Evolutionary conservation across 2,888 invertebrate species (phyloP).

Genomic region (Xylota sylvarum): DNA sequence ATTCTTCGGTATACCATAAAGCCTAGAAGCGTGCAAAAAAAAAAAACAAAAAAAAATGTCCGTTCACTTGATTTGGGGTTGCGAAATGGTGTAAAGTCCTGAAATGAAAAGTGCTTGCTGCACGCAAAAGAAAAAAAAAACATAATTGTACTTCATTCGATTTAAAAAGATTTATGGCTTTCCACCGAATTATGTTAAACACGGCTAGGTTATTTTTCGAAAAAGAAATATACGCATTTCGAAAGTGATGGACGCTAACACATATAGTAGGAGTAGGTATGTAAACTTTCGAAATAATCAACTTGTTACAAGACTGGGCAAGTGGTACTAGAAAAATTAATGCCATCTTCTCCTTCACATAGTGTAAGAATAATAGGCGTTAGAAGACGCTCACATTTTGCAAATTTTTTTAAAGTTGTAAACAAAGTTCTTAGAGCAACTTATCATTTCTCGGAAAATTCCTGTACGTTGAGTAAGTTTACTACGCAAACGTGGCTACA

Average conservation of each 20-base stretch:
- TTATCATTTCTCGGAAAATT: too few species aligned
- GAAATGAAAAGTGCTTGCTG: conserved; percentile 53
- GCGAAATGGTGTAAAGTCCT: conserved; percentile 47
- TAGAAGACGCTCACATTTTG: too few species aligned
- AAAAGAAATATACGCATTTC: not conserved
- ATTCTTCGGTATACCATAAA: conserved; percentile 65
- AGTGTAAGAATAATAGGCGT: too few species aligned
- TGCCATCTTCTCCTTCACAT: too few species aligned
- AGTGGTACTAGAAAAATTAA: too few species aligned
- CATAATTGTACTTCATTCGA: conserved; percentile 49
- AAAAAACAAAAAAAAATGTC: conserved; percentile 36
- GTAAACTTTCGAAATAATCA: not conserved
- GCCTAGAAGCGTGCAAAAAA: conserved; percentile 42
- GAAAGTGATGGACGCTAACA: not conserved
- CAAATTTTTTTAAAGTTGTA: too few species aligned
- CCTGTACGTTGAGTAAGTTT: too few species aligned
- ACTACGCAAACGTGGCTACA: too few species aligned
- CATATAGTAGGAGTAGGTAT: not conserved
- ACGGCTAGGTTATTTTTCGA: not conserved
- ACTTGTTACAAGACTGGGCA: too few species aligned
- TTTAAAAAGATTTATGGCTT: conserved; percentile 66
- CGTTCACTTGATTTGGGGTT: conserved; percentile 61
- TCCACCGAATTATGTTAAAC: conserved; percentile 20
- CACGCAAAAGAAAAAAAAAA: conserved; percentile 2
- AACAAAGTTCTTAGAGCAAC: too few species aligned